Percentiles rank a stretch among this genome's conserved stretches.
Conservation (phyloP, 2,888 invertebrate species). For the Sesia apiformis region DNA sequence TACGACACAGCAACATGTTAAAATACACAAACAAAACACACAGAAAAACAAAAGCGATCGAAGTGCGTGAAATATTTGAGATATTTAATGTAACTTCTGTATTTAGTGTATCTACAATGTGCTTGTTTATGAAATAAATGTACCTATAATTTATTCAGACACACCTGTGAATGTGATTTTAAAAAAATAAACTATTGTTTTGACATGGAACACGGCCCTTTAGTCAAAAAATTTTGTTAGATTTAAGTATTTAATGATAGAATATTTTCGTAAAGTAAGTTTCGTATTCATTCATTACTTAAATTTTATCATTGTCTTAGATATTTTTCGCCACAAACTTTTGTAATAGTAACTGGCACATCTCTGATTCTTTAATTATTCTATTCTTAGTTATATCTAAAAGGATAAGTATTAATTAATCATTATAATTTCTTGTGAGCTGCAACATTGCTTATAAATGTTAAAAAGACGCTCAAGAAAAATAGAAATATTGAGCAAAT, state of each 20-base stretch:
- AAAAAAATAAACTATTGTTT: neutral
- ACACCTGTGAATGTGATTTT: too few relatives aligned
- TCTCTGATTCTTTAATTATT: constrained; percentile 18
- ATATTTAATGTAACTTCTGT: neutral
- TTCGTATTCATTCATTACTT: constrained; percentile 15
- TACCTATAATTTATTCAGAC: too few relatives aligned
- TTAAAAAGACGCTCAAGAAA: neutral
- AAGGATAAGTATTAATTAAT: neutral
- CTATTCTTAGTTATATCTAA: constrained; percentile 9
- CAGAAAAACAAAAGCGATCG: neutral
- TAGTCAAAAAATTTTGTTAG: constrained; percentile 65
- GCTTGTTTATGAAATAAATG: too few relatives aligned
- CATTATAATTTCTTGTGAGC: constrained; percentile 4
- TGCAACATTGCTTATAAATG: constrained; percentile 2
- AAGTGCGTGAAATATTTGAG: neutral
- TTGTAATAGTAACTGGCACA: constrained; percentile 32
- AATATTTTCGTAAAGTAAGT: constrained; percentile 38
- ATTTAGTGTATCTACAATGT: too few relatives aligned
- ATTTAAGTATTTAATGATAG: constrained; percentile 60
- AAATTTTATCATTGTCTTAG: constrained; percentile 5
- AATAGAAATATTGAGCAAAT: neutral
- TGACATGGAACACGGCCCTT: constrained; percentile 61
- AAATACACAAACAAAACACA: too few relatives aligned
- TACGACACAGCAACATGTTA: too few relatives aligned
- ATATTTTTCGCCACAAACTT: constrained; percentile 8